These are phyloP conservation scores for Pomatostomus ruficeps DNA, from an alignment of 2,113 vertebrate species.

Conservation along the genomic window DNA sequence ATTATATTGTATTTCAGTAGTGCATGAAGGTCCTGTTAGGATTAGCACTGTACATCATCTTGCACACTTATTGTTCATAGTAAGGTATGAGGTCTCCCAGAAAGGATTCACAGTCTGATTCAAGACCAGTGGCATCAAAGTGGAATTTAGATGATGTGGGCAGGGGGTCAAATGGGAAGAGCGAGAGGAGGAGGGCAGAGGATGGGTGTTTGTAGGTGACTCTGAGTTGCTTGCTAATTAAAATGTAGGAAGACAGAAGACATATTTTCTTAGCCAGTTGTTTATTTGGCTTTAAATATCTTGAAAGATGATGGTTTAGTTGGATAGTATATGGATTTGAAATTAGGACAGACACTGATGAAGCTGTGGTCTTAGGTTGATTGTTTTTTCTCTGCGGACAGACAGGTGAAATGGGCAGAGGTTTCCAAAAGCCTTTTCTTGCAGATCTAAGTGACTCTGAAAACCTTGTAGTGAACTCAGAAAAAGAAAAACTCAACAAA, in stretches of 20 bases:
- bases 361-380: neutral
- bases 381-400: neutral
- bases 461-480: neutral
- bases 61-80: accelerated
- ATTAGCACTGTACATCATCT: neutral
- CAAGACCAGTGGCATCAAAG: neutral
- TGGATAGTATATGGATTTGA: neutral
- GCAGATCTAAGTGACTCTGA: neutral
- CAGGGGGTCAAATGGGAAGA: neutral
- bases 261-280: neutral
- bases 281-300: neutral
- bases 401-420: neutral
- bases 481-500: neutral
- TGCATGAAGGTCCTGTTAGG: neutral
- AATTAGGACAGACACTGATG: neutral
- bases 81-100: neutral
- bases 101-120: neutral
- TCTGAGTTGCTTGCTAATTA: neutral
- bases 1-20: neutral
- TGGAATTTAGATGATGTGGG: neutral
- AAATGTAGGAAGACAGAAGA: neutral
- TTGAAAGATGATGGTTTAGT: neutral
- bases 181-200: neutral
- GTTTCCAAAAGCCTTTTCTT: neutral
- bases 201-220: neutral